Percentiles rank a stretch among this genome's conserved stretches.
Evolutionary conservation across 2,888 invertebrate genomes (phyloP).

Genomic region (Theristus sp.): DNA sequence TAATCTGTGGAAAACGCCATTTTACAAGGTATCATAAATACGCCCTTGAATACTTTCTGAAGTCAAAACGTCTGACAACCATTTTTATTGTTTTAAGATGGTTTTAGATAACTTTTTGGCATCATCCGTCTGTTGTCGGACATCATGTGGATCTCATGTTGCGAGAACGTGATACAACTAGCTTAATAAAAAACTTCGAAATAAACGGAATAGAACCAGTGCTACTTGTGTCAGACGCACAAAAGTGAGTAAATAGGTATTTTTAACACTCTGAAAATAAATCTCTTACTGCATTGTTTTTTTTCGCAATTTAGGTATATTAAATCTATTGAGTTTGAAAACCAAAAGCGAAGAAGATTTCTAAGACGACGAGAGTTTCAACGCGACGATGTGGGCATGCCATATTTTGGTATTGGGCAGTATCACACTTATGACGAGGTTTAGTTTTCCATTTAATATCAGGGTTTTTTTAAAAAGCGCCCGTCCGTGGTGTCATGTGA

Average conservation of each 20-base stretch:
- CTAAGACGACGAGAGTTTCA: no score
- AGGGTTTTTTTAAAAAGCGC: neutral
- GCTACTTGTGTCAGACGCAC: neutral
- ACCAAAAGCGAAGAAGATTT: no score
- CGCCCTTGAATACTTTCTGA: no score
- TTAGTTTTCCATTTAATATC: neutral
- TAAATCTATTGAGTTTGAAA: no score
- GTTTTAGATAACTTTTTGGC: neutral
- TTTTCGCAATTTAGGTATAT: neutral
- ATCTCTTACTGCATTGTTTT: neutral
- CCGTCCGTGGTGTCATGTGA: no score
- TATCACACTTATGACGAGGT: neutral
- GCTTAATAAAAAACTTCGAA: neutral
- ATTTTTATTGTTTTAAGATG: no score
- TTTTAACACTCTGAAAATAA: neutral
- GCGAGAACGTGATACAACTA: neutral
- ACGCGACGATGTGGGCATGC: neutral
- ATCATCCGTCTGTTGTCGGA: neutral
- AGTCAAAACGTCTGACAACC: no score
- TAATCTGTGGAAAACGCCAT: no score
- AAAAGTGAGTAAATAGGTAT: neutral
- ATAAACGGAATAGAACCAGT: neutral
- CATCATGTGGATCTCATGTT: neutral
- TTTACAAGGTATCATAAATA: no score
- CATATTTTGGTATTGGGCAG: neutral